Base-by-base conservation (phyloP, 2,797 vertebrate species). In the Crocidura indochinensis region DNA sequence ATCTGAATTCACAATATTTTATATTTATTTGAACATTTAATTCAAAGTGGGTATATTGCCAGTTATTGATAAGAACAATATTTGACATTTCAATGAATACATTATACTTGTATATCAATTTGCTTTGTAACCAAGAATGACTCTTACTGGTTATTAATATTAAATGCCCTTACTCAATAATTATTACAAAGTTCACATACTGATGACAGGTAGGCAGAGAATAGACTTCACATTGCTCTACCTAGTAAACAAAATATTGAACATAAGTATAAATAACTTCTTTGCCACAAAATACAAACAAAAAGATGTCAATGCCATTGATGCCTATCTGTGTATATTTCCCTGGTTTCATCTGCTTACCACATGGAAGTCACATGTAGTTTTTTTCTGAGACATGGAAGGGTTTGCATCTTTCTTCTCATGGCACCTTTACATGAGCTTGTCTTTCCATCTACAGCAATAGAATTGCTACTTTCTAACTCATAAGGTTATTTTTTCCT, bases 11-110 rank as follows among this genome's bases (percentile, higher is more conserved):
- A 60, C 56, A 67, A 19, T 29, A 1, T 47, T 87, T 92, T 65
- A 24, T 31, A n/a, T 71, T 88, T 86, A 67, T 1, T 26, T 69
- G 29, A 74, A 71, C 24, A 72, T 31, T 83, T 53, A 82, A 87
- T 68, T 69, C 71, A 87, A 14, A 75, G 65, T 56, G 24, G 8
- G 10, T 15, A n/a, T 44, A 44, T 29, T 84, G 20, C 14, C 46
- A 90, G 65, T 38, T 92, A 49, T 20, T 85, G 4, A 76, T 56
- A 49, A 60, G 74, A 87, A 64, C 9, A 62, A 15, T 26, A 78
- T 29, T 44, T 56, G 53, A 90, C 19, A 86, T 56, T 49, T 56
- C 31, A 88, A 49, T 69, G 10, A 26, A 27, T 6, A 84, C 56
- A 38, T 75, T 79, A 60, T 38, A 77, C 92, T 65, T 87, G 20